A percentile compares a stretch with the other conserved stretches of the same genome.
Conservation (phyloP, 2,113 vertebrate species). For the Syngnathus floridae region DNA sequence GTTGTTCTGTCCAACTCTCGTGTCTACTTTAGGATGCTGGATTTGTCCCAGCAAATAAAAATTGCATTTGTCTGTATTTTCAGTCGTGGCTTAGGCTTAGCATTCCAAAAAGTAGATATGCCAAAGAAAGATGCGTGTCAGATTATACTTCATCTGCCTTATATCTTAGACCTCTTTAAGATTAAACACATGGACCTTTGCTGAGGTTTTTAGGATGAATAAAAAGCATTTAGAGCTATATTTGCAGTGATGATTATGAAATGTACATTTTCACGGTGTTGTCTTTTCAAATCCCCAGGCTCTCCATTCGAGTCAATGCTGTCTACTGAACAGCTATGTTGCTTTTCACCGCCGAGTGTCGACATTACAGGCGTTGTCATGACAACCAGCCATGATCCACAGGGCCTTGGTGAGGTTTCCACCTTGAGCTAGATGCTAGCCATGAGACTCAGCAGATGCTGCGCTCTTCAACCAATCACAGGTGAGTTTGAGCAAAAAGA, state of each 20-base stretch:
- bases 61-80: conserved; percentile 20
- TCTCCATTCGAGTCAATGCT: conserved; percentile 45
- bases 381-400: conserved; percentile 85
- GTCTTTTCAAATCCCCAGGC: conserved; percentile 13
- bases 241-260: not conserved
- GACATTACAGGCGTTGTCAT: conserved; percentile 84
- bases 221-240: not conserved
- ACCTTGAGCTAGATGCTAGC: conserved; percentile 81
- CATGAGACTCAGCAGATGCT: conserved; percentile 85
- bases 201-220: not conserved
- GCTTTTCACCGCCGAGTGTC: conserved; percentile 67
- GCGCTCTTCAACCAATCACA: conserved; percentile 74
- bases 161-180: conserved; percentile 5
- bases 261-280: not conserved
- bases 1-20: conserved; percentile 6
- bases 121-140: not conserved
- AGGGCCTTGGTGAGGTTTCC: conserved; percentile 77
- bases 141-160: not conserved
- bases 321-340: conserved; percentile 74
- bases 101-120: conserved; percentile 1
- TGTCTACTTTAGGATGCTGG: conserved; percentile 23
- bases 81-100: conserved; percentile 5
- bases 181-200: not conserved
- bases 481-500: conserved; percentile 68
- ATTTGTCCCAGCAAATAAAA: conserved; percentile 11